A percentile compares a stretch with the other conserved stretches of the same genome.
These are phyloP conservation scores for Caranx melampygus DNA, from an alignment of 2,113 vertebrate genomes.

Conservation along the genomic window DNA sequence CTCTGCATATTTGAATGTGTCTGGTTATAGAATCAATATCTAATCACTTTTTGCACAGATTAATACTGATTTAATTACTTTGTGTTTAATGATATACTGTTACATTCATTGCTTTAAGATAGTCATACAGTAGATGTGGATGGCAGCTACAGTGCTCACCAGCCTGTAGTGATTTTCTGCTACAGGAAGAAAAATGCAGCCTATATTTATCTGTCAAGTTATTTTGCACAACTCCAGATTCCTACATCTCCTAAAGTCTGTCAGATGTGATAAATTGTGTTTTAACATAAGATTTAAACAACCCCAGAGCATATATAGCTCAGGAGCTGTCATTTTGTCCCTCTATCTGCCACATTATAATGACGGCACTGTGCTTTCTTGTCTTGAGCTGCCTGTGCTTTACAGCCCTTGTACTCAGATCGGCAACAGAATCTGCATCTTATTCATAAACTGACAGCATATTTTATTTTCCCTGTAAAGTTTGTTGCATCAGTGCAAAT, in stretches of 20 bases:
- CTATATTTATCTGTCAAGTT: conserved; percentile 15
- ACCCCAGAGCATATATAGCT: conserved; percentile 42
- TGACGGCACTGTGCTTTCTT: background rate
- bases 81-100: background rate
- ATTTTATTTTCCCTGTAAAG: background rate
- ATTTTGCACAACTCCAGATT: conserved; percentile 48
- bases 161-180: conserved; percentile 55
- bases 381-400: conserved; percentile 3
- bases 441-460: background rate
- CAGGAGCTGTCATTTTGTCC: background rate
- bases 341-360: background rate
- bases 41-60: background rate
- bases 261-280: conserved; percentile 53
- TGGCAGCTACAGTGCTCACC: conserved; percentile 42
- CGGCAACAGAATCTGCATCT: background rate
- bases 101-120: background rate
- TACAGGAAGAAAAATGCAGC: conserved; percentile 53
- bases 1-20: background rate
- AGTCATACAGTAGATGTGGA: background rate
- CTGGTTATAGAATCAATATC: background rate
- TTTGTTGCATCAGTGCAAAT: background rate
- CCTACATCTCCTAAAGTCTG: conserved; percentile 51
- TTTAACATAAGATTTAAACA: conserved; percentile 27
- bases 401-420: background rate
- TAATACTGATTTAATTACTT: background rate